A percentile compares a stretch with the other conserved stretches of the same genome.
Evolutionary conservation across 2,113 vertebrate genomes (phyloP).

Genomic region (Campylomormyrus tamandua): DNA sequence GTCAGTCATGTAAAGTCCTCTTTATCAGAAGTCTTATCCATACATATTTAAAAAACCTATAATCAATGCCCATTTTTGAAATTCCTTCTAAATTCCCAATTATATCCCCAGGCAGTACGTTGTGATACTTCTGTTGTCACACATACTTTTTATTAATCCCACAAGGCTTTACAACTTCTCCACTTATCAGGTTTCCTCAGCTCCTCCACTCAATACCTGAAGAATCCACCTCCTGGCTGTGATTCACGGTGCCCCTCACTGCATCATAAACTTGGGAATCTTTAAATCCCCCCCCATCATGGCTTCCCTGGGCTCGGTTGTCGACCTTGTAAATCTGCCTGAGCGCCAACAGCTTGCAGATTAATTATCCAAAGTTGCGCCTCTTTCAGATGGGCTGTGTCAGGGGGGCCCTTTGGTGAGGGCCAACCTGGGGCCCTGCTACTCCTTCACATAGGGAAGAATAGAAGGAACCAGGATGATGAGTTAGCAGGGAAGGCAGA

Average conservation of each 20-base stretch:
- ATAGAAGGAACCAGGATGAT: not conserved
- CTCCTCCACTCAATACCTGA: not conserved
- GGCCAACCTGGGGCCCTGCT: not conserved
- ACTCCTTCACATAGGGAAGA: not conserved
- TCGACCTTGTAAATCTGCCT: conserved; percentile 12
- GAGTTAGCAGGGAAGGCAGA: not conserved
- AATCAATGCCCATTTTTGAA: not conserved
- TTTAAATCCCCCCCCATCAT: not conserved
- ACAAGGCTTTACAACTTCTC: not conserved
- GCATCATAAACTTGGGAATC: not conserved
- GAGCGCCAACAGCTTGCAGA: not conserved
- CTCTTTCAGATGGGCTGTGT: not conserved
- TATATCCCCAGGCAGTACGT: not conserved
- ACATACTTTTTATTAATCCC: conserved; percentile 3
- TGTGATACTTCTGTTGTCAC: not conserved
- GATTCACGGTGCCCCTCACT: not conserved
- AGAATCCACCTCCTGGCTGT: not conserved
- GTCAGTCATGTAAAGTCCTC: not conserved
- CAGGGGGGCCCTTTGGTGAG: not conserved
- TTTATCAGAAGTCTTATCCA: not conserved
- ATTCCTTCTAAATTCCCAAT: not conserved
- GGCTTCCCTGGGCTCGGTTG: not conserved
- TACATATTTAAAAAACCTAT: not conserved
- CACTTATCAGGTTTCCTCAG: not conserved
- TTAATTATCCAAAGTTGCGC: not conserved